These are phyloP conservation scores for Acanthurus tractus DNA, from an alignment of 2,797 vertebrate genomes.

Conservation along the genomic window DNA sequence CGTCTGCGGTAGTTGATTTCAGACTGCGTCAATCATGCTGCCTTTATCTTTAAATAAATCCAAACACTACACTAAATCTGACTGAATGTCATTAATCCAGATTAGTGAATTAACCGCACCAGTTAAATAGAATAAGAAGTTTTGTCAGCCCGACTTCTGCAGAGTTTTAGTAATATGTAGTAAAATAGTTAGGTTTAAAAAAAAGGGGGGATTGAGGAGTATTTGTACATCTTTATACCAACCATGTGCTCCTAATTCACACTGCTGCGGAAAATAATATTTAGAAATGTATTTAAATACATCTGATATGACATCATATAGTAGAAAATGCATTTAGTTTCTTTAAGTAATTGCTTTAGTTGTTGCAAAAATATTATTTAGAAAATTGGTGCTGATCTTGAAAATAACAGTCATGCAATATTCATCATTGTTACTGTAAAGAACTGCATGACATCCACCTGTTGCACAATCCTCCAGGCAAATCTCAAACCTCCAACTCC, in stretches of 20 bases:
- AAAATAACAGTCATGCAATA: neutral
- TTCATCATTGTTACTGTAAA: neutral
- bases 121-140: too few species aligned
- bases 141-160: neutral
- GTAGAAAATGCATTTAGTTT: too few species aligned
- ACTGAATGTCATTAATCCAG: neutral
- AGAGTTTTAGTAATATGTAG: neutral
- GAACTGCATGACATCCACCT: neutral
- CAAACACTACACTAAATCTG: neutral
- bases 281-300: too few species aligned
- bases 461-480: constrained; percentile 8
- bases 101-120: neutral
- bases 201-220: too few species aligned
- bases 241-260: too few species aligned
- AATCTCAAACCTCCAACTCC: neutral
- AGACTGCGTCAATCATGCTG: constrained; percentile 31
- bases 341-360: too few species aligned
- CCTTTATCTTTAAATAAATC: neutral
- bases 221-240: too few species aligned
- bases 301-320: too few species aligned
- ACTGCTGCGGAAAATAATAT: too few species aligned
- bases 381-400: too few species aligned
- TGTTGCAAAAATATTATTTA: too few species aligned
- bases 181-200: too few species aligned
- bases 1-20: constrained; percentile 6